A percentile compares a stretch with the other conserved stretches of the same genome.
Evolutionary conservation across 30 jellyfish, hydroid and myxozoan species (phyloP).

Genomic region (Chironex yamaguchii): DNA sequence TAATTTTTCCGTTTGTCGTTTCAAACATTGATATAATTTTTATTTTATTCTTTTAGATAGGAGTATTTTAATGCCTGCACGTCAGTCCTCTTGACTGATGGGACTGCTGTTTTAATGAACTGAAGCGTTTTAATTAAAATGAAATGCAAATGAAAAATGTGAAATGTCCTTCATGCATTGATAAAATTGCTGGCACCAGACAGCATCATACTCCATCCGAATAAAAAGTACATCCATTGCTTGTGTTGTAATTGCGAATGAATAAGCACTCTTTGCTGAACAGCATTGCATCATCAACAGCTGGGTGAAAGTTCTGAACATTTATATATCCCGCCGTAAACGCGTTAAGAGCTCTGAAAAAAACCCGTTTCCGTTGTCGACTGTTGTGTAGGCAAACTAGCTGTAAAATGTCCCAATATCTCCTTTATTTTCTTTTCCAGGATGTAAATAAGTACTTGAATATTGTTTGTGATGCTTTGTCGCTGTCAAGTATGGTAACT

Average conservation of each 20-base stretch:
- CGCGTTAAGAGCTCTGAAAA: background rate
- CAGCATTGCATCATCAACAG: background rate
- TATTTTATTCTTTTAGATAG: no score
- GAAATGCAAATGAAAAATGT: background rate
- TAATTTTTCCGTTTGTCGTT: no score
- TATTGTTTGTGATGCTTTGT: background rate
- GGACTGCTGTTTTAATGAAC: no score
- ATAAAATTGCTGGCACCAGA: constrained; percentile 1
- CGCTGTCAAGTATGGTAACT: background rate
- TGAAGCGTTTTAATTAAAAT: no score
- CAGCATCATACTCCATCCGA: background rate
- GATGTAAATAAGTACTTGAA: background rate
- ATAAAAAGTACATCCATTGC: background rate
- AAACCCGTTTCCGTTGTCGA: background rate
- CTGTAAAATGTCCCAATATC: background rate
- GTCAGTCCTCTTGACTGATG: no score
- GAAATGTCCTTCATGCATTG: background rate
- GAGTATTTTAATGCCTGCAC: no score
- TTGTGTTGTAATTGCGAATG: background rate
- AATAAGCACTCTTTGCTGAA: background rate
- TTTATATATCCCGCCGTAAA: background rate
- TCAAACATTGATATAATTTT: no score
- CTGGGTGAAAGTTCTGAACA: background rate
- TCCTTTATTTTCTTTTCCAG: background rate
- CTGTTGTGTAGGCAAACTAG: background rate